Percentiles rank a stretch among this genome's conserved stretches.
phyloP scores from a whole-genome alignment of 2,797 vertebrate genomes.

The Bradypodion pumilum region DNA sequence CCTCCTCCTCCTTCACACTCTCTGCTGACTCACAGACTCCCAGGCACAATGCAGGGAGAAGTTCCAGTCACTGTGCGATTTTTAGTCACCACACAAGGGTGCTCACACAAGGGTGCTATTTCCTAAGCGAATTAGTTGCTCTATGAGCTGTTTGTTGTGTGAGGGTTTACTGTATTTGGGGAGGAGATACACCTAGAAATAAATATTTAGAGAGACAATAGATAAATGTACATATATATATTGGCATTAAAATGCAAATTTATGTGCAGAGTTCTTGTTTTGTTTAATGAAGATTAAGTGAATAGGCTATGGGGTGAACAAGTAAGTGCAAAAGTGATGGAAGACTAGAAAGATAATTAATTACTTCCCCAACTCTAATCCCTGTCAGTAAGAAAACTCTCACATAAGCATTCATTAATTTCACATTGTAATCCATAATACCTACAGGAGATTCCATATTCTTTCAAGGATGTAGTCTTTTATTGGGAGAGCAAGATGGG shows the following conservation, averaged over 20 bases:
- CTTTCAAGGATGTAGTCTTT: too few species aligned
- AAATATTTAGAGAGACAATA: not conserved
- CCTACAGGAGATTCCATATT: not conserved
- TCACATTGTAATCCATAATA: not conserved
- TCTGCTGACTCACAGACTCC: too few species aligned
- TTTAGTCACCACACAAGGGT: too few species aligned
- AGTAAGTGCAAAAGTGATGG: not conserved
- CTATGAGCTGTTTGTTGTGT: too few species aligned
- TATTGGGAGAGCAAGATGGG: too few species aligned
- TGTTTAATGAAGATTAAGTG: not conserved
- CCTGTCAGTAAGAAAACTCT: not conserved
- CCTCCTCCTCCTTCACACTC: too few species aligned
- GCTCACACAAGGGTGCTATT: too few species aligned
- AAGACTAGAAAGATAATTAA: not conserved
- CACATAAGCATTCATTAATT: not conserved
- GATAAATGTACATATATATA: not conserved
- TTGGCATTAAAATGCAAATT: not conserved
- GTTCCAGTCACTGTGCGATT: too few species aligned
- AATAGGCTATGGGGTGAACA: not conserved
- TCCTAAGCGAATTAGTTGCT: too few species aligned
- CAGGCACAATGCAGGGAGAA: too few species aligned
- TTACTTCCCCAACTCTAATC: not conserved
- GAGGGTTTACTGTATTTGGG: too few species aligned
- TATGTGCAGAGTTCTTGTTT: not conserved
- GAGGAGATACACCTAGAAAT: not conserved